Evolutionary conservation across 2,113 vertebrate genomes (phyloP), one percentile per base, ranked within the genome.

Genomic region (Phyllostomus hastatus): DNA sequence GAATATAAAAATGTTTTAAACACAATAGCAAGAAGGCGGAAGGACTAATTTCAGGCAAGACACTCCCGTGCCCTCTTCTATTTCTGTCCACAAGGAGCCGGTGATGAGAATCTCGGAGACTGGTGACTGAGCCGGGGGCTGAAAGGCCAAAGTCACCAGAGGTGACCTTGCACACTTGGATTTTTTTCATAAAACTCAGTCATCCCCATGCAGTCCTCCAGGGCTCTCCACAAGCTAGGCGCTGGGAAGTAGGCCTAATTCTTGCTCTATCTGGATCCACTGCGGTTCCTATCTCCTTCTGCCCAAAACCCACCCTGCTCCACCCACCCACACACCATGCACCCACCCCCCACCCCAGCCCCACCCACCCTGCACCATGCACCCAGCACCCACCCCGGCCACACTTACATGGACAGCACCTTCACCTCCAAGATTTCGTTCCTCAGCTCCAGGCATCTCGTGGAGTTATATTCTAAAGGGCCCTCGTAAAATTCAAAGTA

Each of bases 401-500:
- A 87, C 96, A 99, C 99, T 99, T 98, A 99, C 99, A 99, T 99
- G 80, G 99, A 99, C 94, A 99, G 98, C 96, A 99, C 99, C 97
- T 99, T 99, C 98, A 99, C 99, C 4, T 99, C 99, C 95, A 99
- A 99, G 97, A 99, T 99, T 95, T 99, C 99, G 92, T 99, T 99
- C 50, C 99, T 99, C 96, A 99, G 98, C 96, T 99, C 99, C 98
- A 99, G 98, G 98, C 99, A 99, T 98, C 99, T 98, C 0, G 99
- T 99, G 76, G 99, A 99, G 98, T 99, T 99, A 98, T 98, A 99
- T 33, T 99, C 99, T 96, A 99, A 99, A 85, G 99, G 98, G 10
- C 99, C 99, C 86, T 99, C 99, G 84, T 99, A 99, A 98, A 98
- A 99, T 93, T 99, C 99, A 97, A 99, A 99, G 98, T 99, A 99